Base-by-base conservation (phyloP, 2,888 invertebrate species). In the Megalurothrips usitatus region DNA sequence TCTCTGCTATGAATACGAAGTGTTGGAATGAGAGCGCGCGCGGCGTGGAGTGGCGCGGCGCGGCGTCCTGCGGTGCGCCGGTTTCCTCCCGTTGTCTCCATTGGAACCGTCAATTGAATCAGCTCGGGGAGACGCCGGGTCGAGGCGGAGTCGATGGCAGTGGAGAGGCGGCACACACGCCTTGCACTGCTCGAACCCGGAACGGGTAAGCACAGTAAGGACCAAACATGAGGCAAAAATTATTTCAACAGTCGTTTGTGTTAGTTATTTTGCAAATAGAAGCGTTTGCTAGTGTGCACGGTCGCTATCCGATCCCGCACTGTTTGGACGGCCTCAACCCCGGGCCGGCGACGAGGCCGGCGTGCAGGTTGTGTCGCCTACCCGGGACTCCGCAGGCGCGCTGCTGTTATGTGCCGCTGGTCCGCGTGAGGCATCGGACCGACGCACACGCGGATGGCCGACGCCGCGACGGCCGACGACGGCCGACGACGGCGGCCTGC, bases 1-100 rank as follows among this genome's bases (percentile, higher is more conserved):
- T 75, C 68, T 75, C 68, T 75, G 68, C 68, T 26, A 75, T 75
- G 68, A 75, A 75, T 75, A 75, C 68, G 68, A 75, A 75, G 68
- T 75, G 68, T 75, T 75, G 68, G 26, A 75, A 75, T 75, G 68
- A 75, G 68, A 75, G 23, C 12, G 68, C 23, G 68, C 23, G 58
- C 58, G 19, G 58, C 58, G 34, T 43, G 34, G 34, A 2, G 34
- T 43, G 34, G 34, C 34, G 34, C 6, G 34, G 34, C 34, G 34
- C 34, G 34, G 34, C 34, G 34, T 43, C 3, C 34, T 43, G 34
- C 34, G 34, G 34, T 43, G 34, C 34, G 34, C 34, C 34, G 34
- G 34, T 10, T 12, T 9, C 68, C 23, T 23, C 68, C 68, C 68
- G 68, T 26, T 19, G 23, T 23, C 68, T 75, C 68, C 26, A 75